Base-by-base conservation (phyloP, 2,888 invertebrate species). In the Oligia latruncula region DNA sequence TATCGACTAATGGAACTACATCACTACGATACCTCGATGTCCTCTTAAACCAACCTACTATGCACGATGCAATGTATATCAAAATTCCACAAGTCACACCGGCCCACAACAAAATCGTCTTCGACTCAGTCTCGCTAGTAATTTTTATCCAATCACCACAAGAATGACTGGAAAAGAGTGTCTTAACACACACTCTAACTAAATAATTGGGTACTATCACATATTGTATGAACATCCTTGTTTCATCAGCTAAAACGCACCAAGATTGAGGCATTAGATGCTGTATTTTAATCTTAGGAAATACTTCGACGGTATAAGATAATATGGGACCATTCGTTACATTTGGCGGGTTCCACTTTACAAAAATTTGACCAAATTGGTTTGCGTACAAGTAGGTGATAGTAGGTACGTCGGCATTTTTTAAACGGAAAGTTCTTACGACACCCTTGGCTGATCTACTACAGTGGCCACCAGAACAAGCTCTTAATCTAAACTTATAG, bases 301-400 rank as follows among this genome's bases (percentile, higher is more conserved):
- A 79, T 15, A 96, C 91, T 91, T 95, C 93, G n/a, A 96, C 80
- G n/a, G 86, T 89, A 83, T 95, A 96, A 20, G 95, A 92, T 71
- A 96, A 89, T 55, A 96, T 88, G n/a, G 94, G 94, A 23, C 97
- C 97, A 78, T 97, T 97, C 2, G 93, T 93, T 15, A 92, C 74
- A 75, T 87, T 83, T 20, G 96, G 96, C 4, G 95, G 92, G 62
- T 92, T 84, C 97, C 97, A 97, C 83, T 91, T 88, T 0, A 96
- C 89, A 78, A 86, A 87, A 67, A 96, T 87, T 52, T 90, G 78
- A 6, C 94, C 94, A n/a, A 80, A 83, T 67, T 90, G 88, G 66
- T 93, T 87, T 3, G 89, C 92, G 71, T 82, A 87, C 4, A 88
- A 86, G n/a, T 85, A 85, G 0, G 78, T 88, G 43, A 95, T 88